Percentiles rank a stretch among this genome's conserved stretches.
Conservation (phyloP, 1,140 invertebrate genomes). For the Drosophila baimaii region DNA sequence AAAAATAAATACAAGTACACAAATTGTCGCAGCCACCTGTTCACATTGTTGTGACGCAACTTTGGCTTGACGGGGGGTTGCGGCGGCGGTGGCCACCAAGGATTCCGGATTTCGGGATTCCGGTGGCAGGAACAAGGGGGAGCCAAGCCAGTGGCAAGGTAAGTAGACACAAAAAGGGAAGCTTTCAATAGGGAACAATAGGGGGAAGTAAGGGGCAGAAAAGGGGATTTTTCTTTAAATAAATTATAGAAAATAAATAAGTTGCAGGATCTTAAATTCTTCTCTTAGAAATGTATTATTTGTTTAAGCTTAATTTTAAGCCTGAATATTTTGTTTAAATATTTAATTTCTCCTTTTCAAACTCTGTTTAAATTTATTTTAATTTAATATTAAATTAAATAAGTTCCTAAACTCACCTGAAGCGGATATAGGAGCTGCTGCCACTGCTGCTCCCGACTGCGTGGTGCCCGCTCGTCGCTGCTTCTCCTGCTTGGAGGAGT, state of each 20-base stretch:
- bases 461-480: conserved; percentile 50
- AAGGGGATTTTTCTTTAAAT: neutral
- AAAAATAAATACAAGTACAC: conserved; percentile 82
- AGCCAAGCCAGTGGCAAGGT: neutral
- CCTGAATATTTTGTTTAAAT: too few species aligned
- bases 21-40: conserved; percentile 81
- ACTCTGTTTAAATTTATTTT: neutral
- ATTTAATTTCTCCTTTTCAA: neutral
- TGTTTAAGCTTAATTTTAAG: too few species aligned
- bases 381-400: neutral
- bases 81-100: neutral
- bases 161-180: conserved; percentile 16
- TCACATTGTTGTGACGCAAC: conserved; percentile 82
- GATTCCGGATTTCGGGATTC: conserved; percentile 14
- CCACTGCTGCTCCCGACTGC: conserved; percentile 14
- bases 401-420: conserved; percentile 53
- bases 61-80: conserved; percentile 23
- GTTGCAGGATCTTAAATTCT: too few species aligned
- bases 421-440: conserved; percentile 28
- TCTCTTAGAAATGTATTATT: too few species aligned
- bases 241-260: neutral
- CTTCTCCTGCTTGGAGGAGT: conserved; percentile 79
- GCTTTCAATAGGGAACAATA: conserved; percentile 12
- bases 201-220: neutral
- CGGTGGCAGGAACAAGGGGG: conserved; percentile 8